Percentiles rank a stretch among this genome's conserved stretches.
Evolutionary conservation across 1,140 invertebrate species (phyloP).

Genomic region (Heliconius eleuchia): DNA sequence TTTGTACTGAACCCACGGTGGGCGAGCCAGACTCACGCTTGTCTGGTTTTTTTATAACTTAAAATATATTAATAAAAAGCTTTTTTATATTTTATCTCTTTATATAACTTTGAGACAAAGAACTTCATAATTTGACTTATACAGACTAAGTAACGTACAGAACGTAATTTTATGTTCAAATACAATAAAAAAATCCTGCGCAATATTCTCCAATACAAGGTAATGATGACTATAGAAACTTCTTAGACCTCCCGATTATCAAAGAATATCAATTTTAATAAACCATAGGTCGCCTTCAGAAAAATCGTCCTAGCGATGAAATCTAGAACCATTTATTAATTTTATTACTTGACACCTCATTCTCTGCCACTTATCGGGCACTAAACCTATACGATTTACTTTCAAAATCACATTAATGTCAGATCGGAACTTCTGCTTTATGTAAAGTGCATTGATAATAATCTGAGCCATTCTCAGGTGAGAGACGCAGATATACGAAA

Average conservation of each 20-base stretch:
- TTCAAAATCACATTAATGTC: constrained; percentile 79
- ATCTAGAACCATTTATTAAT: constrained; percentile 72
- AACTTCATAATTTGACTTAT: too few species aligned
- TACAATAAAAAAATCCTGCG: too few species aligned
- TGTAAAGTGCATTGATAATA: constrained; percentile 81
- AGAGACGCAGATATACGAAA: constrained; percentile 48
- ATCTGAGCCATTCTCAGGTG: constrained; percentile 69
- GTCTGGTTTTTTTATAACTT: not conserved
- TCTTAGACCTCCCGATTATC: too few species aligned
- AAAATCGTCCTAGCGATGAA: constrained; percentile 43
- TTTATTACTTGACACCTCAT: constrained; percentile 76
- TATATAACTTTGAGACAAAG: too few species aligned
- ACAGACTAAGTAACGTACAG: too few species aligned
- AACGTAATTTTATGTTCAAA: too few species aligned
- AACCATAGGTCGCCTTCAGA: not conserved
- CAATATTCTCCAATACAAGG: too few species aligned
- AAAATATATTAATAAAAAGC: too few species aligned
- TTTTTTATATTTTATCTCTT: too few species aligned
- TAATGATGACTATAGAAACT: too few species aligned
- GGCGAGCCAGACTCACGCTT: too few species aligned
- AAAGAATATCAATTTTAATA: not conserved
- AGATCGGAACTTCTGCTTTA: constrained; percentile 77
- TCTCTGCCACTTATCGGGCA: constrained; percentile 66
- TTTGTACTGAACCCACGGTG: too few species aligned
- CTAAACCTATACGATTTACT: constrained; percentile 78